Evolutionary conservation across 2,113 vertebrate genomes (phyloP).

Genomic region (Marcusenius ussheri): DNA sequence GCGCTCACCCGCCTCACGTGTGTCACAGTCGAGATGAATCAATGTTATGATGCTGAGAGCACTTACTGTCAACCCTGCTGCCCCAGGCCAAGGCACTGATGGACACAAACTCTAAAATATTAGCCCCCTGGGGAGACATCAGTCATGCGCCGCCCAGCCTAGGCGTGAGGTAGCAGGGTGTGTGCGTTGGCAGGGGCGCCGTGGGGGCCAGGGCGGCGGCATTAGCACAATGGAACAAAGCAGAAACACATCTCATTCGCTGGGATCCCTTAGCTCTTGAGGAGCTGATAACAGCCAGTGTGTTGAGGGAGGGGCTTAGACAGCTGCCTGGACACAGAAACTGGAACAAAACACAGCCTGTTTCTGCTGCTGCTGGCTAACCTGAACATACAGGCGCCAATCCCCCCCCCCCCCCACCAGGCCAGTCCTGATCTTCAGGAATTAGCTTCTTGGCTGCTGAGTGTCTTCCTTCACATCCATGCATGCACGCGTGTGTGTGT

Average conservation of each 20-base stretch:
- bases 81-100: conserved; percentile 67
- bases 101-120: conserved; percentile 80
- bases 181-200: conserved; percentile 23
- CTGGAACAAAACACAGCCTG: background rate
- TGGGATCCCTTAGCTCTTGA: background rate
- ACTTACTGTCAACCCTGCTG: conserved; percentile 71
- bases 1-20: conserved; percentile 46
- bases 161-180: conserved; percentile 53
- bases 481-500: background rate
- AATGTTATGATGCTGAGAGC: conserved; percentile 71
- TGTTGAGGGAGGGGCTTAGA: background rate
- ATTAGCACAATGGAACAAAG: conserved; percentile 11
- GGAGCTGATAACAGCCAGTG: background rate
- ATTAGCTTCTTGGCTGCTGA: background rate
- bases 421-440: background rate
- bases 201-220: background rate
- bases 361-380: background rate
- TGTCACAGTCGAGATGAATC: conserved; percentile 69
- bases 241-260: background rate
- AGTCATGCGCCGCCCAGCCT: conserved; percentile 58
- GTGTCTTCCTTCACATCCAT: background rate
- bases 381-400: background rate
- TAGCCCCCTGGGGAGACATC: conserved; percentile 67
- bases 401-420: background rate
- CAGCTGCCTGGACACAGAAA: background rate